Evolutionary conservation across 2,113 vertebrate genomes (phyloP), one percentile per base, ranked within the genome.

Genomic region (Bujurquina vittata): DNA sequence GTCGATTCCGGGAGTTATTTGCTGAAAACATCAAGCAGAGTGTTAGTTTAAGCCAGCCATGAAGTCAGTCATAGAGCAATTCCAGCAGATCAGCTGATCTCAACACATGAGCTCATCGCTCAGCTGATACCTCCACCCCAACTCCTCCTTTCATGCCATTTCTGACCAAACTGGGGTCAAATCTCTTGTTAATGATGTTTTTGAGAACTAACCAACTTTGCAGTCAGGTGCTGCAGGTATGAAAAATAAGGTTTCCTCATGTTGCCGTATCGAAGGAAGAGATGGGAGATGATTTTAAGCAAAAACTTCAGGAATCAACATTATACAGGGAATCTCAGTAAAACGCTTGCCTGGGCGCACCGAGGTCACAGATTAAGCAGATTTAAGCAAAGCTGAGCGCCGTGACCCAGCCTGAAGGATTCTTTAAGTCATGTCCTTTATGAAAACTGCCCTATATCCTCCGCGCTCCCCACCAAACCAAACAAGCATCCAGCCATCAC

Each of bases 401-500:
- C 14, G 57, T 79, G 80, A 80, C 65, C 12, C 78, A 4, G 88
- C 81, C 88, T 12, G 61, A 69, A 83, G 89, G 85, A 82, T 43
- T 76, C 79, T 88, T 59, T 77, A 79, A 84, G 84, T 62, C 52
- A 31, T 26, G 80, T 84, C 75, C 84, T 90, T 86, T 89, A 92
- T 91, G 76, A 91, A 87, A 88, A 49, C 56, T 14, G 37, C 52
- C 74, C 33, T 55, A 37, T 62, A 80, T 62, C 79, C 56, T 54
- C 75, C 22, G 10, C 22, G 55, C 57, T 37, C 29, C 59, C 65
- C 57, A 87, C 63, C 56, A 72, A 88, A 83, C 59, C 57, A 74
- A 85, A 88, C 80, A 89, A 83, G 83, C 79, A 85, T 29, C 77
- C 86, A 83, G 87, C 81, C 83, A 83, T 86, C 55, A 74, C 87